Base-by-base conservation (phyloP, 2,888 invertebrate species). In the Leptothorax acervorum region DNA sequence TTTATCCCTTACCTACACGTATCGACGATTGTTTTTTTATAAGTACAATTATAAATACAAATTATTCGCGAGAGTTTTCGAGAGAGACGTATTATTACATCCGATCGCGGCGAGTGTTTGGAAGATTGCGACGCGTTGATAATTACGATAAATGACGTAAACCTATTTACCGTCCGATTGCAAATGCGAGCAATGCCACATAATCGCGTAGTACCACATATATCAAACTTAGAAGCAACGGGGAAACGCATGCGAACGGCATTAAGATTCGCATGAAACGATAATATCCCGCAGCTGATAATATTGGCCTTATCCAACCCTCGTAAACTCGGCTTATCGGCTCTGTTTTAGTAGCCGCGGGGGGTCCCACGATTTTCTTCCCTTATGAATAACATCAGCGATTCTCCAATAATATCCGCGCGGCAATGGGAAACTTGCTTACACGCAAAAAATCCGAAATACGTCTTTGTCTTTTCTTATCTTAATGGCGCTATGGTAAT, bases 281-380 rank as follows among this genome's bases (percentile, higher is more conserved):
- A 81, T 74, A 83, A 71, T 63, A 78, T 79, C 31, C 35, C 63
- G 11, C 35, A 12, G 63, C 57, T 81, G 83, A 87, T 83, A 76
- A 87, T 88, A 88, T 88, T 85, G 83, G 60, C 75, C 63, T 86
- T 82, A 89, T 84, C 86, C 76, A 62, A 82, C 68, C n/a, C 87
- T 85, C 89, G 83, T 89, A 89, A 88, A 88, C 74, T 78, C 45
- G 78, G 76, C 86, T 87, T 89, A 89, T 87, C 88, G 66, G 66
- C 62, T 73, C 78, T 74, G 85, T 82, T 89, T 87, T 82, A 89
- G 63, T 87, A 76, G 74, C 81, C 73, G 31, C 31, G 23, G 31
- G 51, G 76, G 1, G 11, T 60, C 31, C 31, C 42, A 48, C 12
- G 12, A 28, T 55, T 68, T 76, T 63, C 62, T 55, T 60, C 55